phyloP scores from a whole-genome alignment of 1,140 invertebrate genomes.

The Lepidurus arcticus region DNA sequence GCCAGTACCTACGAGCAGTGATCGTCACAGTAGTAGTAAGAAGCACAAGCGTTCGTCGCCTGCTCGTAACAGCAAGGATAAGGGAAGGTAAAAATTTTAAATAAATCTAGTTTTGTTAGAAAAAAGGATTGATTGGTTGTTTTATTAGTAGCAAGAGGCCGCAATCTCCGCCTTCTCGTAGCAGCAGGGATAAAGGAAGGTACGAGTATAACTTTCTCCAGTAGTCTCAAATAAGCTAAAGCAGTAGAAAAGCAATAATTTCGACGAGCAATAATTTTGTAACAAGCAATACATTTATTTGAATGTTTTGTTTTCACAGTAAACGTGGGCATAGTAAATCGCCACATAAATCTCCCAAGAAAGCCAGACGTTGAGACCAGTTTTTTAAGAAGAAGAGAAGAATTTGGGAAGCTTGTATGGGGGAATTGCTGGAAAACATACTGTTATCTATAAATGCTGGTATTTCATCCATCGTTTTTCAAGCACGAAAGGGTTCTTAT shows the following conservation, averaged over 20 bases:
- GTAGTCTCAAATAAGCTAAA: too few relatives aligned
- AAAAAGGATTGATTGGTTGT: background rate
- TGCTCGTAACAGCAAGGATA: background rate
- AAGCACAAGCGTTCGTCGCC: background rate
- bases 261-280: too few relatives aligned
- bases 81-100: background rate
- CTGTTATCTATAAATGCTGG: too few relatives aligned
- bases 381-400: background rate
- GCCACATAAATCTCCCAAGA: conserved; percentile 14
- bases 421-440: background rate
- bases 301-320: background rate
- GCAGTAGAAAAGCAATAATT: too few relatives aligned
- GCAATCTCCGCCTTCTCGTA: too few relatives aligned
- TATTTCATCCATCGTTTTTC: too few relatives aligned
- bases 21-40: background rate
- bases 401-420: background rate
- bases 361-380: background rate
- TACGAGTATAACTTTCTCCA: too few relatives aligned
- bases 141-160: too few relatives aligned
- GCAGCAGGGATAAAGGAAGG: too few relatives aligned
- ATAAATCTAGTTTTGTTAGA: background rate
- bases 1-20: conserved; percentile 42
- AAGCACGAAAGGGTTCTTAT: too few relatives aligned
- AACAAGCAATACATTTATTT: background rate
- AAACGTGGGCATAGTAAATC: conserved; percentile 7